phyloP scores from a whole-genome alignment of 2,888 invertebrate genomes.

The Pristionchus japonicus region DNA sequence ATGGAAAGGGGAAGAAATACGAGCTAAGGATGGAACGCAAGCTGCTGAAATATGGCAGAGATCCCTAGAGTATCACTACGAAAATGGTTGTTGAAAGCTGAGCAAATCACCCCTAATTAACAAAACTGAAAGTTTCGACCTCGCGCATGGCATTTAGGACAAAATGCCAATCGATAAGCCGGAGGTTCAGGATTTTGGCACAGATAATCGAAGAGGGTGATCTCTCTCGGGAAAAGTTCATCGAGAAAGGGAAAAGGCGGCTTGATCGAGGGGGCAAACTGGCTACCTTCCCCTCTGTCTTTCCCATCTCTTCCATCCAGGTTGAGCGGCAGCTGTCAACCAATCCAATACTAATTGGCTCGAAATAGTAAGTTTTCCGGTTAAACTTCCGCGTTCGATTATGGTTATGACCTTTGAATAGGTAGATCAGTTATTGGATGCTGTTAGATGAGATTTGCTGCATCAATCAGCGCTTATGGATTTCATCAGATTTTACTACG shows the following conservation, averaged over 20 bases:
- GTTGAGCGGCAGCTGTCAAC: background rate
- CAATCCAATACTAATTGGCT: background rate
- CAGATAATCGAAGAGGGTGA: background rate
- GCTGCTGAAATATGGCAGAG: background rate
- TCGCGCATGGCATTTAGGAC: background rate
- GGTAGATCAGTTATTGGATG: no score
- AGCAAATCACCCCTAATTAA: background rate
- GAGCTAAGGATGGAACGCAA: background rate
- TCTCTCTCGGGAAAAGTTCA: constrained; percentile 20
- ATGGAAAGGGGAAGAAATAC: constrained; percentile 24
- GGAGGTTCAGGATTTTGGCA: background rate
- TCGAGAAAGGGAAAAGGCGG: background rate
- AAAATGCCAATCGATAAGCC: background rate
- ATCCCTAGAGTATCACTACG: background rate
- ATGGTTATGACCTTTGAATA: background rate
- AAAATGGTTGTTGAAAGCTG: background rate
- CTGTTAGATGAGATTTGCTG: no score
- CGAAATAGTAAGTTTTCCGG: background rate
- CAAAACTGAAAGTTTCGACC: constrained; percentile 25
- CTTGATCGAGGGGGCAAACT: background rate
- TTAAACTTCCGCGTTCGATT: background rate
- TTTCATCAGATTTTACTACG: background rate
- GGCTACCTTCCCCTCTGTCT: background rate
- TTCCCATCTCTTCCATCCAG: background rate
- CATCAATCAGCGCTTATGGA: no score